phyloP scores from a whole-genome alignment of 2,888 invertebrate species.

The Nephrotoma appendiculata region DNA sequence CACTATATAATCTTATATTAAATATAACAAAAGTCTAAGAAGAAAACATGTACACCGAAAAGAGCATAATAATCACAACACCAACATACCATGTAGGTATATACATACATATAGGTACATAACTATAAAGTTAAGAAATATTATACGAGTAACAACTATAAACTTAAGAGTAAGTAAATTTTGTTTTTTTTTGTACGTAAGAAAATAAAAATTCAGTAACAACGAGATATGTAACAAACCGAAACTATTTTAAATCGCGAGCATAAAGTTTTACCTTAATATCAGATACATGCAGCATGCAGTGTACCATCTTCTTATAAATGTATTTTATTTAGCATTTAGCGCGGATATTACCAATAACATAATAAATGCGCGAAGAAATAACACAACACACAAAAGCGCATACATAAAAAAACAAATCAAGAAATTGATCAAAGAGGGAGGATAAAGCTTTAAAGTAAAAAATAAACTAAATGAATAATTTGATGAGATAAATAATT shows the following conservation, averaged over 20 bases:
- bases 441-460: background rate
- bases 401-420: background rate
- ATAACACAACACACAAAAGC: background rate
- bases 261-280: background rate
- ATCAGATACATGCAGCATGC: background rate
- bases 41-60: background rate
- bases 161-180: background rate
- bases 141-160: background rate
- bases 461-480: slow-evolving; percentile 2
- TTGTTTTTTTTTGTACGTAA: background rate
- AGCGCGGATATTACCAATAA: background rate
- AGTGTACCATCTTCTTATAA: background rate
- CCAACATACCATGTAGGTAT: background rate
- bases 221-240: background rate
- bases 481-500: slow-evolving; percentile 4
- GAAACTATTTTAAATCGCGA: background rate
- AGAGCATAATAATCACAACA: background rate
- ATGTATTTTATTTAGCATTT: background rate
- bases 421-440: slow-evolving; percentile 1
- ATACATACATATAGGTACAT: background rate
- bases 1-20: background rate
- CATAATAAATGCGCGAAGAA: background rate
- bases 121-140: background rate
- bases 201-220: background rate
- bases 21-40: background rate